Base-by-base conservation (phyloP, 30 jellyfish, hydroid and myxozoan genomes). In the Aurelia sp. region DNA sequence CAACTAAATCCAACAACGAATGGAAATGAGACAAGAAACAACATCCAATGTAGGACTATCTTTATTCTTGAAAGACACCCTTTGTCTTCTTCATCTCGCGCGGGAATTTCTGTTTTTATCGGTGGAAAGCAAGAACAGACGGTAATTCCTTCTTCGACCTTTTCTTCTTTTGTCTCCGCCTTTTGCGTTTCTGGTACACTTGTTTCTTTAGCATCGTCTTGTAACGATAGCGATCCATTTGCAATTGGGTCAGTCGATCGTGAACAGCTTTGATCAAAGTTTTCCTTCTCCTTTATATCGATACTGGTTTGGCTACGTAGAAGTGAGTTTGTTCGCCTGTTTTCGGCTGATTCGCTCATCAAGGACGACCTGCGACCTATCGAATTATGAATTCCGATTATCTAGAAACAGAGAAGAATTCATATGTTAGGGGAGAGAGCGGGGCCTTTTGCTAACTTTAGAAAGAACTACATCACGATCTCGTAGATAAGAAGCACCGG, bases 91-190 rank as follows among this genome's bases (percentile, higher is more conserved):
- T 83, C 94, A 12, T 76, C 89, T 61, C 84, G 70, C 50, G 96
- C 70, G 0, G 98, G 98, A 13, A 88, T 59, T 30, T 93, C 98
- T n/a, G 97, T 93, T 73, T 78, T 75, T 57, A 93, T 82, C 21
- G 97, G 94, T 10, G 98, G 98, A 3, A 87, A 95, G 62, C 98
- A 93, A 6, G 98, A 88, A 51, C 96, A 88, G 59, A 87, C 91
- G 37, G 55, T 65, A 44, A 93, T 87, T 15, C 81, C 81, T 27
- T 60, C 86, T 18, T 82, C 96, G 13, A 71, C 76, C 19, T 68
- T 90, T 6, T 85, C 96, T 58, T 74, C 90, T 47, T 55, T 61
- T 16, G 17, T 87, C 30, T 53, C 65, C 27, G 60, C 77, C 71
- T 63, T 59, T 13, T n/a, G 35, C 11, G 31, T 11, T 2, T 59